A percentile compares a stretch with the other conserved stretches of the same genome.
phyloP scores from a whole-genome alignment of 2,797 vertebrate species.

The Macropus fuliginosus region DNA sequence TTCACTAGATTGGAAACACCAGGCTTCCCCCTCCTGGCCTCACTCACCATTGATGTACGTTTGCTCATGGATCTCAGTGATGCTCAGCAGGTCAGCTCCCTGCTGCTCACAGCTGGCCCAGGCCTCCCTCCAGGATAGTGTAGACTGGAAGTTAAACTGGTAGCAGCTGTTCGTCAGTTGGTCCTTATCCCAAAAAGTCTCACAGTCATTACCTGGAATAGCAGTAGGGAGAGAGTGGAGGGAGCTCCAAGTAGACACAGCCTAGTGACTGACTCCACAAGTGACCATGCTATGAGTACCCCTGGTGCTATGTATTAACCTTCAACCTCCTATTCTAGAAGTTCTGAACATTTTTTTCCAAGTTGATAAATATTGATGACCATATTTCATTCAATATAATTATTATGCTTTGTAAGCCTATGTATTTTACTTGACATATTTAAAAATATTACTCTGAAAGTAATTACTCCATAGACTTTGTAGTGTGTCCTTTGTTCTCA shows the following conservation, averaged over 20 bases:
- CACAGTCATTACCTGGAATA: conserved; percentile 90
- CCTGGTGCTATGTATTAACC: background rate
- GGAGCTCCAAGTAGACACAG: background rate
- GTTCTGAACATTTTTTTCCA: background rate
- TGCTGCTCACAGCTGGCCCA: conserved; percentile 97
- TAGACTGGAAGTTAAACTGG: conserved; percentile 99
- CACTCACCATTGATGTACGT: conserved; percentile 96
- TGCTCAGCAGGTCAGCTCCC: conserved; percentile 95
- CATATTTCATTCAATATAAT: background rate
- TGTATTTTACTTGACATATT: background rate
- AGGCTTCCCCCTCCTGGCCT: background rate
- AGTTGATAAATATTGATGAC: background rate
- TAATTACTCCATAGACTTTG: background rate
- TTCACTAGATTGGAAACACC: background rate
- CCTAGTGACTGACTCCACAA: background rate
- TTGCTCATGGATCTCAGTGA: conserved; percentile 97
- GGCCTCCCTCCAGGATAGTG: conserved; percentile 95
- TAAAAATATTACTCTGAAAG: background rate
- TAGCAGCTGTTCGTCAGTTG: conserved; percentile 97
- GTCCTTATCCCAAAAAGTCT: conserved; percentile 98
- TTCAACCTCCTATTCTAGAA: background rate
- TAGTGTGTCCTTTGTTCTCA: too few relatives aligned
- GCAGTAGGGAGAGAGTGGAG: conserved; percentile 6
- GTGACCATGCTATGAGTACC: background rate
- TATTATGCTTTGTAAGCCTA: background rate